Conservation (phyloP, 35 echinoderm and acorn worm species). For the Anneissia japonica region DNA sequence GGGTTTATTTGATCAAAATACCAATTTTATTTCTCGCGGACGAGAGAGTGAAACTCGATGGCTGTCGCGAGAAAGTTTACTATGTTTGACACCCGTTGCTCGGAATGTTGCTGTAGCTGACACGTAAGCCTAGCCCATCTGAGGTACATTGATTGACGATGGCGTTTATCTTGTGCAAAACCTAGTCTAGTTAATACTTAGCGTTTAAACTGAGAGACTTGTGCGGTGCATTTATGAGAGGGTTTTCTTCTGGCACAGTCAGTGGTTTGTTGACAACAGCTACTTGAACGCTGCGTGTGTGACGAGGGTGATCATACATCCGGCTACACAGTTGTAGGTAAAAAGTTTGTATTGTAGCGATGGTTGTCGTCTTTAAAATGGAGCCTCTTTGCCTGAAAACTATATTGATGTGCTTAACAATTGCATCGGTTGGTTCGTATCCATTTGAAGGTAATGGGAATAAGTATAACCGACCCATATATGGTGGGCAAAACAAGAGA, state of each 20-base stretch:
- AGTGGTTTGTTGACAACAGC: not conserved
- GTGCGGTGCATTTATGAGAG: not conserved
- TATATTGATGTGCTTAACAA: not conserved
- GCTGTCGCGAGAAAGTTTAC: not conserved
- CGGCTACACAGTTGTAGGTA: not conserved
- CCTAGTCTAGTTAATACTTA: not conserved
- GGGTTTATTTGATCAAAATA: not conserved
- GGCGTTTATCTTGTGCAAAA: not conserved
- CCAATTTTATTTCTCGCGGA: too few species aligned
- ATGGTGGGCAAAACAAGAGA: not conserved
- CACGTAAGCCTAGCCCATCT: not conserved
- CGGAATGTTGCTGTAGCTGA: not conserved
- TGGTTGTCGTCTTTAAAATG: not conserved
- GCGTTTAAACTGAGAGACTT: not conserved
- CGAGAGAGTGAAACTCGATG: too few species aligned
- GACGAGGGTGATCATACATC: too few species aligned
- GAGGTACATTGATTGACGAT: not conserved
- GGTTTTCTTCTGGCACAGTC: not conserved
- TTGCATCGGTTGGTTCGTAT: not conserved
- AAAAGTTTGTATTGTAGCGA: not conserved
- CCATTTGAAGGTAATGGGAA: too few species aligned
- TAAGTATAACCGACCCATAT: not conserved
- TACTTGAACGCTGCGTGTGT: too few species aligned
- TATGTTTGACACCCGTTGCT: not conserved
- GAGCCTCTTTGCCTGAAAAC: not conserved